Percentiles rank a stretch among this genome's conserved stretches.
These are phyloP conservation scores for Lypha dubia DNA, from an alignment of 2,888 invertebrate species.

Conservation along the genomic window DNA sequence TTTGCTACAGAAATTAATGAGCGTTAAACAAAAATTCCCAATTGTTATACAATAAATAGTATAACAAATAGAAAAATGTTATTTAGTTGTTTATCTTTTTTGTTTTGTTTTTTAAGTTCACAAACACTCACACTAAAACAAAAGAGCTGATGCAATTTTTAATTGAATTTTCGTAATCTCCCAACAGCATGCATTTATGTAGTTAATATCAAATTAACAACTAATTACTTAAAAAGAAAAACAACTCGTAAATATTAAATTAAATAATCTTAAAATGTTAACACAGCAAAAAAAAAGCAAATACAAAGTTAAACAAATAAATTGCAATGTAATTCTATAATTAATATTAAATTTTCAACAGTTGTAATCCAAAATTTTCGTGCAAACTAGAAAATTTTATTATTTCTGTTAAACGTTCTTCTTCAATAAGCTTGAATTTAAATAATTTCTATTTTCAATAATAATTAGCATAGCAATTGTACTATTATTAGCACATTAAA, in stretches of 20 bases:
- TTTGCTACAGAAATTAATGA: neutral
- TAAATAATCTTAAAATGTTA: neutral
- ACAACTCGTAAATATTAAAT: neutral
- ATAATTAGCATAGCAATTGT: slow-evolving; percentile 26
- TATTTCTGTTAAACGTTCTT: too few species aligned
- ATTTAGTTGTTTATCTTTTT: neutral
- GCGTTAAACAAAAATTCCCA: slow-evolving; percentile 14
- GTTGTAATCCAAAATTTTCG: too few species aligned
- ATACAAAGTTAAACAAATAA: neutral
- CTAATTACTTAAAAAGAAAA: slow-evolving; percentile 50
- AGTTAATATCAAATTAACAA: slow-evolving; percentile 39
- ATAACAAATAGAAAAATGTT: neutral
- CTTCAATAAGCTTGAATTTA: too few species aligned
- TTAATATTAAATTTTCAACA: neutral
- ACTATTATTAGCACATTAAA: neutral
- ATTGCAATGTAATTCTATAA: neutral
- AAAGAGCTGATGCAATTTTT: slow-evolving; percentile 67
- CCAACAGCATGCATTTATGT: slow-evolving; percentile 26
- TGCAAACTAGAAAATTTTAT: neutral
- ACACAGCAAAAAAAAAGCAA: too few species aligned
- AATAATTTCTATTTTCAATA: slow-evolving; percentile 12
- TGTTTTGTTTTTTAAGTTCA: slow-evolving; percentile 26
- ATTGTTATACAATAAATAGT: slow-evolving; percentile 1
- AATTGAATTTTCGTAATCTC: slow-evolving; percentile 51
- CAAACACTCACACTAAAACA: slow-evolving; percentile 1